Evolutionary conservation across 2,888 invertebrate genomes (phyloP), one percentile per base, ranked within the genome.

Genomic region (Tiliacea citrago): DNA sequence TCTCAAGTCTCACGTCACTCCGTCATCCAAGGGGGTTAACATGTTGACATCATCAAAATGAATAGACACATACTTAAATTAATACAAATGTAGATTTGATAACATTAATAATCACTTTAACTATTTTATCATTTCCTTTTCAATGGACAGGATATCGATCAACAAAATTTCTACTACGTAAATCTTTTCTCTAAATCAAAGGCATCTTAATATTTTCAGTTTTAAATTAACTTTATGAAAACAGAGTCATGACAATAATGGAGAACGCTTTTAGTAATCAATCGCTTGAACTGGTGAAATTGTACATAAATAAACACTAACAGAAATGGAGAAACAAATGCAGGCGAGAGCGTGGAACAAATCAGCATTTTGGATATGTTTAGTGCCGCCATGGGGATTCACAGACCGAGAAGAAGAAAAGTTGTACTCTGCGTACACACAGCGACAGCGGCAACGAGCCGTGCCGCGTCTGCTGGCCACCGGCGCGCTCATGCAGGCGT

Each of bases 381-480:
- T 94, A 73, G 89, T 92, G 66, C 94, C 95, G 67, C 94, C 95
- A 89, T 96, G 95, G 95, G 93, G 94, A 29, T 95, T 95, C 86
- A 84, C 89, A 73, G 93, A 94, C 71, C 81, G 90, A 74, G 93
- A 93, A 87, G 96, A 96, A 86, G 96, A 96, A 86, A 91, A 92
- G 85, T 84, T 96, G 73, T 96, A 95, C 83, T 86, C 92, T 70
- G 92, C 94, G 68, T 96, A 96, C 82, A 95, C 95, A 7, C 92
- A 92, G 82, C 91, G 93, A 47, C 96, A 95, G 86, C 92, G 94
- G 71, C 94, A 95, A 86, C 91, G 94, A 49, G 95, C 95, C 42
- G 91, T 96, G 61, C 93, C 95, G 60, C 93, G 96, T 10, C 86
- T 96, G 68, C 90, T 96, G 42, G 90, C 90, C n/a, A 89, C 91